Evolutionary conservation across 1,140 invertebrate genomes (phyloP).

Genomic region (Leptinotarsa lineolata): DNA sequence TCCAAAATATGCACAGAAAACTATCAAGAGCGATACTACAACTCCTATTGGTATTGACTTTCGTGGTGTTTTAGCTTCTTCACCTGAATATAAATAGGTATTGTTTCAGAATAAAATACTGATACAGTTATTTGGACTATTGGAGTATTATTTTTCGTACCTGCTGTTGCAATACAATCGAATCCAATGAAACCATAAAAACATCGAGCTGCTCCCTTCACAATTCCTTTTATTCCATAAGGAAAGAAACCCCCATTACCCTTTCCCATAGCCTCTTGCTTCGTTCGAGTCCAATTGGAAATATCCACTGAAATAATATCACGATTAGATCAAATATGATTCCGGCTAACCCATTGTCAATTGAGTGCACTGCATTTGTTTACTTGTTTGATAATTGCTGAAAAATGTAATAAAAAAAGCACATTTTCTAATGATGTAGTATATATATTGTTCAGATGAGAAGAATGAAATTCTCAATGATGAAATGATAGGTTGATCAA

Average conservation of each 20-base stretch:
- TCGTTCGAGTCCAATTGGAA: conserved; percentile 65
- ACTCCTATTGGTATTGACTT: conserved; percentile 88
- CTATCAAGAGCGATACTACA: conserved; percentile 76
- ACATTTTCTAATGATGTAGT: no score
- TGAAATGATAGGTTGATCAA: no score
- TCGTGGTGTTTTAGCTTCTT: conserved; percentile 88
- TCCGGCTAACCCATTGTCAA: no score
- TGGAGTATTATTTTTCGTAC: conserved; percentile 33
- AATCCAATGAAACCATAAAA: conserved; percentile 93
- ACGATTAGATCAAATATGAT: no score
- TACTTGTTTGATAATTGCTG: no score
- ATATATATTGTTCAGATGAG: no score
- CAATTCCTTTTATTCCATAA: conserved; percentile 77
- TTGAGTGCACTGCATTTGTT: no score
- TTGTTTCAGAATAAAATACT: conserved; percentile 11
- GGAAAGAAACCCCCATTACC: conserved; percentile 81
- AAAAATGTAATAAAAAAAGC: no score
- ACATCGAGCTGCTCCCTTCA: conserved; percentile 83
- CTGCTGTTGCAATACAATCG: conserved; percentile 84
- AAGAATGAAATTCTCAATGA: no score
- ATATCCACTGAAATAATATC: conserved; percentile 30
- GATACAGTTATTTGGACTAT: neutral
- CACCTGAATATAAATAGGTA: conserved; percentile 59
- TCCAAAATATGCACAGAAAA: conserved; percentile 87
- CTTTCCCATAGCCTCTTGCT: conserved; percentile 61